Evolutionary conservation across 2,113 vertebrate species (phyloP).

Genomic region (Aegithalos caudatus): DNA sequence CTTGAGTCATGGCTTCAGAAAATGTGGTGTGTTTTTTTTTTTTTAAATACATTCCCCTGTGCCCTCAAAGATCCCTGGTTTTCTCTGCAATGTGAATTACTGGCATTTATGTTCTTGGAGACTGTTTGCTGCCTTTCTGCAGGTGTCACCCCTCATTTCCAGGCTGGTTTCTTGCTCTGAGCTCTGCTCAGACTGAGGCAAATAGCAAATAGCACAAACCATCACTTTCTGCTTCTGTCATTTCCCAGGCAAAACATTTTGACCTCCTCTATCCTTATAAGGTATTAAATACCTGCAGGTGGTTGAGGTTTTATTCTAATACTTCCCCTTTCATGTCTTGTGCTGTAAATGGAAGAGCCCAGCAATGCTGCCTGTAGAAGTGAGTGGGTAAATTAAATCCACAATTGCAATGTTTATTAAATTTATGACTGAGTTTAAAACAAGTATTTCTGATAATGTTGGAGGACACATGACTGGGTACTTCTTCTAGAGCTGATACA

Average conservation of each 20-base stretch:
- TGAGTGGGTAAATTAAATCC: not conserved
- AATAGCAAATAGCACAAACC: not conserved
- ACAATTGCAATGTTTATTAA: not conserved
- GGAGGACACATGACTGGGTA: not conserved
- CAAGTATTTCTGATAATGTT: not conserved
- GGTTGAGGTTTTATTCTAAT: not conserved
- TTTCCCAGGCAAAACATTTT: not conserved
- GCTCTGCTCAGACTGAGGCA: not conserved
- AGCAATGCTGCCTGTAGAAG: not conserved
- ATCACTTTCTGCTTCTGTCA: not conserved
- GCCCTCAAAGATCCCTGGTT: not conserved
- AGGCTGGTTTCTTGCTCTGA: not conserved
- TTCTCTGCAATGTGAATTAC: not conserved
- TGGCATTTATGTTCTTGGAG: not conserved
- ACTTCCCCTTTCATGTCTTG: not conserved
- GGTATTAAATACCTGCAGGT: not conserved
- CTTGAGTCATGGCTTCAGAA: not conserved
- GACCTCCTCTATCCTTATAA: not conserved
- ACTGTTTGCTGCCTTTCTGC: not conserved
- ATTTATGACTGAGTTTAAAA: not conserved
- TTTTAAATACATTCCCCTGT: not conserved
- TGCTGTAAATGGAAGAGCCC: not conserved
- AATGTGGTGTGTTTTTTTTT: not conserved
- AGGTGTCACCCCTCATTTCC: not conserved
- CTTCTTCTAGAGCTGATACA: not conserved